Evolutionary conservation across 2,888 invertebrate species (phyloP), one percentile per base, ranked within the genome.

Genomic region (Cataglyphis altisquamis): DNA sequence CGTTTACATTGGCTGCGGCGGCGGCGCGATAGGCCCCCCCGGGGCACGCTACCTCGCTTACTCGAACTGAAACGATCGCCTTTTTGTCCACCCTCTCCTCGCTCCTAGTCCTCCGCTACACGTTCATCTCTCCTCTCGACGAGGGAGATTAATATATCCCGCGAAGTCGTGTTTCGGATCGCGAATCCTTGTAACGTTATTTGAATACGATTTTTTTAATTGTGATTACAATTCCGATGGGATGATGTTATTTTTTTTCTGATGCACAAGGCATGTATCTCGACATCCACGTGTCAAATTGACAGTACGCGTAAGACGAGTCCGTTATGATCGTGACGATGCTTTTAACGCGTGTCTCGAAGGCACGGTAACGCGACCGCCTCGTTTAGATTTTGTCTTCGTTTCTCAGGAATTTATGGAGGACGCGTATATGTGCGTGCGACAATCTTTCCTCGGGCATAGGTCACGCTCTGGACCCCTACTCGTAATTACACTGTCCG

Each of bases 11-110:
- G 90, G 89, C 89, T 88, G 84, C 86, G 57, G 57, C 85, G 57
- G 62, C 83, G 90, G 52, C 83, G 90, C 77, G 88, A 81, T 64
- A 84, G 84, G 77, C 86, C 91, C 91, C 91, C 91, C 87, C 85
- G 78, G 88, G 92, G 86, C 89, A 91, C 83, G 92, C 93, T 93
- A 93, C 93, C 91, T 88, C 92, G 87, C 91, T 93, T 93, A 92
- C 93, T 89, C 92, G 82, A 74, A 77, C 86, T 84, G 73, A 41
- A 86, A 86, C 89, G 83, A 84, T 86, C 78, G 82, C 86, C 86
- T 89, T 90, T 90, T 87, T 88, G 60, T 62, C 67, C 82, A 41
- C 62, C 66, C 82, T 63, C 78, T 62, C 68, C 39, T 57, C 48
- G n/a, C 86, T 85, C 39, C 75, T 32, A 63, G 55, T 82, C 41